Percentiles rank a stretch among this genome's conserved stretches.
These are phyloP conservation scores for Dendrophyllia cribrosa DNA, from an alignment of 64 coral and sea anemone genomes.

Conservation along the genomic window DNA sequence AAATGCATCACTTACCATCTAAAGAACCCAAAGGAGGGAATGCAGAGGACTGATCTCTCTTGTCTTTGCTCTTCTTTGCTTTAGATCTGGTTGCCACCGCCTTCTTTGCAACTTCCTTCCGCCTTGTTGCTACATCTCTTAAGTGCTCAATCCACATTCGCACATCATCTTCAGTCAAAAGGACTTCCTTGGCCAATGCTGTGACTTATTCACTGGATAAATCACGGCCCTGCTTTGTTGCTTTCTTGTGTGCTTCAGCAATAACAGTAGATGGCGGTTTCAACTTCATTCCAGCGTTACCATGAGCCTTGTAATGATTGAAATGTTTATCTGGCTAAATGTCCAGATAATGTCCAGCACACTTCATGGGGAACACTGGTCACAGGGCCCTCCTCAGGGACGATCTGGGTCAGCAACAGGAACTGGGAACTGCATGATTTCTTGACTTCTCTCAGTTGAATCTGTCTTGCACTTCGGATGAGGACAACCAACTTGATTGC, in stretches of 20 bases:
- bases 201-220: slow-evolving; percentile 4
- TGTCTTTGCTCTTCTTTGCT: slow-evolving; percentile 7
- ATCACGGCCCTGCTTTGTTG: not conserved
- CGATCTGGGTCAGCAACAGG: slow-evolving; percentile 33
- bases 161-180: slow-evolving; percentile 49
- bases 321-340: too few relatives aligned
- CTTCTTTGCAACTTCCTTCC: slow-evolving; percentile 46
- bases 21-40: not conserved
- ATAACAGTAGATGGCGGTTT: slow-evolving; percentile 1
- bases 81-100: slow-evolving; percentile 43
- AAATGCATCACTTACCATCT: not conserved
- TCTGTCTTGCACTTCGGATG: slow-evolving; percentile 46
- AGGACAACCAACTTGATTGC: slow-evolving; percentile 1
- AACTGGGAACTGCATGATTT: slow-evolving; percentile 19
- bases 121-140: not conserved
- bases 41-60: not conserved
- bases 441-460: not conserved
- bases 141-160: slow-evolving; percentile 54
- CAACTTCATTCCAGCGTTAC: too few relatives aligned
- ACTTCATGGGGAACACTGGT: not conserved
- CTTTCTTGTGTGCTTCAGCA: not conserved
- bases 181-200: slow-evolving; percentile 23
- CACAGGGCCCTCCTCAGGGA: slow-evolving; percentile 12
- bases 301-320: too few relatives aligned
- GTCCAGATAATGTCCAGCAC: not conserved